Conservation (phyloP, 2,888 invertebrate species). For the Cerceris ruficornis region DNA sequence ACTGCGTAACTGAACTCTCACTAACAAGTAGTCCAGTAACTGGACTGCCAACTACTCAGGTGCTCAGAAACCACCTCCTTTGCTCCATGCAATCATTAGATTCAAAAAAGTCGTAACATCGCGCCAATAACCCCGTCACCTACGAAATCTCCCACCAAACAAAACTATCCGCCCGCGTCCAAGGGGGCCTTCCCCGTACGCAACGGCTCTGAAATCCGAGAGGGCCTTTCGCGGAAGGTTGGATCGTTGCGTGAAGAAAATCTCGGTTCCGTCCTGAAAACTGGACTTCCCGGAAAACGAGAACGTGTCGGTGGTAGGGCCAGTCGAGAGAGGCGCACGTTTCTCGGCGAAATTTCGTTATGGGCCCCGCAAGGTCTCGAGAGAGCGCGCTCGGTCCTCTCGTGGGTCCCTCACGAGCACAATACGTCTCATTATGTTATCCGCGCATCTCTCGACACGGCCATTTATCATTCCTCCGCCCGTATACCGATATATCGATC, state of each 20-base stretch:
- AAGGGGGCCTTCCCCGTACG: not conserved
- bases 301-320: slow-evolving; percentile 4
- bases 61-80: no score
- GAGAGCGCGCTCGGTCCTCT: slow-evolving; percentile 55
- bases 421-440: slow-evolving; percentile 80
- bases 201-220: not conserved
- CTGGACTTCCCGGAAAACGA: slow-evolving; percentile 51
- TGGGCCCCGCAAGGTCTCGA: slow-evolving; percentile 40
- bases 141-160: not conserved
- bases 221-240: slow-evolving; percentile 10
- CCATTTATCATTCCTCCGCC: slow-evolving; percentile 76
- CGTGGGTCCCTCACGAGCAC: slow-evolving; percentile 69
- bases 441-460: slow-evolving; percentile 76
- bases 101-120: no score
- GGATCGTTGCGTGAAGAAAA: not conserved
- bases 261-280: slow-evolving; percentile 29
- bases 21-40: no score
- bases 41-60: no score
- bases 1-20: no score
- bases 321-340: slow-evolving; percentile 10
- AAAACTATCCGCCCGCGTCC: not conserved
- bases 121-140: no score
- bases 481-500: slow-evolving; percentile 68
- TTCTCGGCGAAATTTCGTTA: slow-evolving; percentile 54
- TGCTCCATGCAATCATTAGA: no score